Base-by-base conservation (phyloP, 2,797 vertebrate species). In the Crenuchus spilurus region DNA sequence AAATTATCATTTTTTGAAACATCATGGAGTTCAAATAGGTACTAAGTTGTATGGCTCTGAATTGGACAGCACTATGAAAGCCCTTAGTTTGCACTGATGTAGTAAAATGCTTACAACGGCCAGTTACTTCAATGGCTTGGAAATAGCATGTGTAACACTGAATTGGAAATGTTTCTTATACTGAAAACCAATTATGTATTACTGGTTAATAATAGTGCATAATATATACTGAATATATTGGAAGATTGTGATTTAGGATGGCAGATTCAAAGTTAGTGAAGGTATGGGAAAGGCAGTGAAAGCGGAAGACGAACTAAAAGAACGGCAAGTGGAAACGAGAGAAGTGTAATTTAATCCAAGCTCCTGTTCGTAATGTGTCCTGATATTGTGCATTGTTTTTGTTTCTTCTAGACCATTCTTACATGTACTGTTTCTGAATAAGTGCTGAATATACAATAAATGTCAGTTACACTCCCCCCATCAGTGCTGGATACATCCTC, bases 371-470 rank as follows among this genome's bases (percentile, higher is more conserved):
- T 77, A 48, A 72, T 28, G 33, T 51, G 52, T 76, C 60, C 37
- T 67, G 64, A 77, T 75, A 72, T 11, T 67, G 78, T 80, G 55
- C 8, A 20, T 68, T 37, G 77, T 82, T 68, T 52, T 18, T n/a
- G 20, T 75, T 63, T 80, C 77, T 80, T 35, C 41, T 75, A 72
- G 55, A 72, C 41, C 55, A 41, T 75, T 75, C 49, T n/a, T 68
- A 66, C 67, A 70, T 58, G 77, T 71, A 30, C 37, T 70, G 61
- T 78, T 72, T 42, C 33, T 63, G 64, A 84, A 61, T 6, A 35
- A 69, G 62, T 20, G 49, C 77, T 83, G 66, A 82, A 80, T 76
- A 80, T 70, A 68, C 41, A 78, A 80, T 77, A 81, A 75, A 61
- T 51, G 54, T 63, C 70, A 67, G 70, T 65, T 51, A 62, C 68